These are phyloP conservation scores for Heliconius ismenius DNA, from an alignment of 2,888 invertebrate genomes.

Conservation along the genomic window DNA sequence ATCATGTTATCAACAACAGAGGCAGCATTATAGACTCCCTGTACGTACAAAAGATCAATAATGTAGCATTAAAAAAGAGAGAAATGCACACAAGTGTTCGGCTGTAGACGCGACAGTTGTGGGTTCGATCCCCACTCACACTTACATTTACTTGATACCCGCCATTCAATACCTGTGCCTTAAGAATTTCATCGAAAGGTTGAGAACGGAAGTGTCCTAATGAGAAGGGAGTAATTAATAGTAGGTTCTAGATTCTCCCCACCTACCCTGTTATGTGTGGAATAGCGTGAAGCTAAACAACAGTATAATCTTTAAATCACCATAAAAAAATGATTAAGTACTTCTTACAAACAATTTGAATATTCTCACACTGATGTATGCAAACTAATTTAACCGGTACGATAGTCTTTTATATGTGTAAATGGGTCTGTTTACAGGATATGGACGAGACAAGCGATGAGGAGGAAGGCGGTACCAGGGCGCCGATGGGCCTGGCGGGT, in stretches of 20 bases:
- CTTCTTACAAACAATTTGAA: background rate
- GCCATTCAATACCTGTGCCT: no score
- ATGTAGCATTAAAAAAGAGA: background rate
- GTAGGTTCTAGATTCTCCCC: no score
- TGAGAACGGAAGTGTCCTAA: no score
- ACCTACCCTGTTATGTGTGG: no score
- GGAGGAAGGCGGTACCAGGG: slow-evolving; percentile 50
- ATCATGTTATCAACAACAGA: slow-evolving; percentile 73
- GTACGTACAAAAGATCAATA: slow-evolving; percentile 54
- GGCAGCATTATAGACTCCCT: slow-evolving; percentile 67
- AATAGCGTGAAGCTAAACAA: no score
- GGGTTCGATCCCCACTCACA: no score
- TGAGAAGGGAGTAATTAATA: no score
- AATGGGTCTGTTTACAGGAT: slow-evolving; percentile 54
- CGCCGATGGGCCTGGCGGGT: slow-evolving; percentile 59
- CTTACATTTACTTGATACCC: no score
- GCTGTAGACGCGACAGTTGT: no score
- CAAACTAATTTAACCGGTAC: background rate
- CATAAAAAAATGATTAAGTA: background rate
- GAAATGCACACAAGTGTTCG: no score
- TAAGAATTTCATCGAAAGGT: no score
- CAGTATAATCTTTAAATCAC: no score
- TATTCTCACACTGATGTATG: background rate
- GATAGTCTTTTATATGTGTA: background rate
- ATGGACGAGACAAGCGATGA: slow-evolving; percentile 79